Conservation (phyloP, 2,888 invertebrate species). For the Pseudococcus jackbeardsleyi region DNA sequence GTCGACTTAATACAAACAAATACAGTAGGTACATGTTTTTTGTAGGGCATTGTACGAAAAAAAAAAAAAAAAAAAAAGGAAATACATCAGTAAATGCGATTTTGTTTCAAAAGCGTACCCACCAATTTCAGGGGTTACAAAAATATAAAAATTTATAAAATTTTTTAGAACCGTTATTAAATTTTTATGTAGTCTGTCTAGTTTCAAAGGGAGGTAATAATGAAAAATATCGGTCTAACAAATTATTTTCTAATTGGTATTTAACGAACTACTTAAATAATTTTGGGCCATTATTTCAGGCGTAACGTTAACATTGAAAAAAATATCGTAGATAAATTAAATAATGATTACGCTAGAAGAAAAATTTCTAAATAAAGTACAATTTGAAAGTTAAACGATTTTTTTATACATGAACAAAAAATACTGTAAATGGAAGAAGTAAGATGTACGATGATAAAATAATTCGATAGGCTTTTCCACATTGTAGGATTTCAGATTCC, state of each 20-base stretch:
- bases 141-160: slow-evolving; percentile 14
- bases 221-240: background rate
- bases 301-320: slow-evolving; percentile 21
- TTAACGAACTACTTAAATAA: background rate
- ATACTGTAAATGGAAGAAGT: slow-evolving; percentile 22
- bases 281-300: slow-evolving; percentile 10
- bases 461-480: background rate
- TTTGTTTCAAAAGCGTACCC: slow-evolving; percentile 2
- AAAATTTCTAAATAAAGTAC: background rate
- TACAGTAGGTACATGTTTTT: background rate
- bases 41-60: background rate
- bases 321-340: background rate
- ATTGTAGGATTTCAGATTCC: slow-evolving; percentile 30
- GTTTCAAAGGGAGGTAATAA: background rate
- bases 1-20: background rate
- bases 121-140: background rate
- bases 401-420: background rate
- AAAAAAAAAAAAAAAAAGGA: background rate
- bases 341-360: slow-evolving; percentile 3
- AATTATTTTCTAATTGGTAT: slow-evolving; percentile 1
- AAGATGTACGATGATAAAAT: slow-evolving; percentile 1
- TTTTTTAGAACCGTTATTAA: background rate
- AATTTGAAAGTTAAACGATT: background rate
- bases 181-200: background rate
- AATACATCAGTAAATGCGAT: background rate